Evolutionary conservation across 2,113 vertebrate genomes (phyloP), one percentile per base, ranked within the genome.

Genomic region (Bambusicola thoracicus): DNA sequence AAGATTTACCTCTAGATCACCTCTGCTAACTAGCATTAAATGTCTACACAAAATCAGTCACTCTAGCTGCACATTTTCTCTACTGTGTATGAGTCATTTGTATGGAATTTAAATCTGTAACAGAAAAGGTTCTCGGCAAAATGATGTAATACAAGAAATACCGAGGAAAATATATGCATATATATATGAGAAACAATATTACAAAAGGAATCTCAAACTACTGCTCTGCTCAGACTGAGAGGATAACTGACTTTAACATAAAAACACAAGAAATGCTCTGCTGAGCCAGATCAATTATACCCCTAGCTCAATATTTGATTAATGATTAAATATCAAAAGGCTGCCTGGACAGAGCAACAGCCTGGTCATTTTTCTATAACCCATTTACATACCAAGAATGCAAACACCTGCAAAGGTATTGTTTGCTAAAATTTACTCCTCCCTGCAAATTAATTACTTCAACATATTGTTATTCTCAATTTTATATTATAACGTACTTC

Each of bases 301-400:
- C 38, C 14, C 27, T n/a, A 36, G 17, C 1, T 11, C n/a, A 7
- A 11, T 5, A 30, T 13, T 3, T 81, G 5, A 70, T 62, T 25
- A 30, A 5, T 0, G 0, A 41, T 25, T 77, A 56, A 2, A 56
- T 2, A 4, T 43, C 49, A 74, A 34, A 38, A 38, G 1, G 16
- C n/a, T 66, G 30, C 15, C 18, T n/a, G 51, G 22, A 82, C 17
- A 29, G 11, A 17, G 25, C 20, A 38, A 2, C 4, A 48, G 17
- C 41, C 10, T 19, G 18, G 11, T 27, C 20, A 14, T 29, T 76
- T 68, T 62, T 63, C 55, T 69, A 30, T 15, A 19, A 21, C 4
- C 32, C 11, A 53, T 36, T 40, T 46, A 55, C 25, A 29, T 10
- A 43, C 32, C 40, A 56, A 34, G 32, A 78, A 21, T 1, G 8